Conservation (phyloP, 2,888 invertebrate species). For the Drosophila demipolita region DNA sequence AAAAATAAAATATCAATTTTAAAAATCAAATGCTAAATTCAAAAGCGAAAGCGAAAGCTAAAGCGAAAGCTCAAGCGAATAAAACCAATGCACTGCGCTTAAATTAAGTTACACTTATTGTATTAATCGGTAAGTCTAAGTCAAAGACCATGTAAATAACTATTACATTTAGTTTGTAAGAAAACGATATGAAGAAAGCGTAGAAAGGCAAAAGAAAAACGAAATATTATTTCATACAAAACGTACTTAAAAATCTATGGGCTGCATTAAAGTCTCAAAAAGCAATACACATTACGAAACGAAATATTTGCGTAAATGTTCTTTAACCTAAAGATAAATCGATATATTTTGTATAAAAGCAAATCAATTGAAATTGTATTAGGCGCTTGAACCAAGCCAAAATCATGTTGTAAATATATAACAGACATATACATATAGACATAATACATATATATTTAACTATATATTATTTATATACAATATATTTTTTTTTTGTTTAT, state of each 20-base stretch:
- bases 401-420: slow-evolving; percentile 51
- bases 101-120: slow-evolving; percentile 14
- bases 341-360: slow-evolving; percentile 38
- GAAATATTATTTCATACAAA: slow-evolving; percentile 23
- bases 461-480: slow-evolving; percentile 16
- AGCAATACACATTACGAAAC: not conserved
- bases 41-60: too few species aligned
- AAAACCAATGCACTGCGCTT: slow-evolving; percentile 34
- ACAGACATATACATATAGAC: slow-evolving; percentile 27
- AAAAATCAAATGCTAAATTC: not conserved
- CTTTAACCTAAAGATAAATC: slow-evolving; percentile 20
- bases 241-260: slow-evolving; percentile 7
- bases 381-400: slow-evolving; percentile 31
- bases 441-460: slow-evolving; percentile 8
- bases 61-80: not conserved
- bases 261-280: slow-evolving; percentile 38
- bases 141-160: slow-evolving; percentile 55
- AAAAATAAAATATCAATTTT: not conserved
- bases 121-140: slow-evolving; percentile 41
- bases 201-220: slow-evolving; percentile 5
- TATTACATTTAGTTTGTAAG: slow-evolving; percentile 18
- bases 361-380: slow-evolving; percentile 25
- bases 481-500: slow-evolving; percentile 47
- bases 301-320: slow-evolving; percentile 17
- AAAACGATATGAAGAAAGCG: not conserved